These are phyloP conservation scores for Sycon ciliatum DNA, from an alignment of 37 sponge, comb jelly and placozoan species.

Conservation along the genomic window DNA sequence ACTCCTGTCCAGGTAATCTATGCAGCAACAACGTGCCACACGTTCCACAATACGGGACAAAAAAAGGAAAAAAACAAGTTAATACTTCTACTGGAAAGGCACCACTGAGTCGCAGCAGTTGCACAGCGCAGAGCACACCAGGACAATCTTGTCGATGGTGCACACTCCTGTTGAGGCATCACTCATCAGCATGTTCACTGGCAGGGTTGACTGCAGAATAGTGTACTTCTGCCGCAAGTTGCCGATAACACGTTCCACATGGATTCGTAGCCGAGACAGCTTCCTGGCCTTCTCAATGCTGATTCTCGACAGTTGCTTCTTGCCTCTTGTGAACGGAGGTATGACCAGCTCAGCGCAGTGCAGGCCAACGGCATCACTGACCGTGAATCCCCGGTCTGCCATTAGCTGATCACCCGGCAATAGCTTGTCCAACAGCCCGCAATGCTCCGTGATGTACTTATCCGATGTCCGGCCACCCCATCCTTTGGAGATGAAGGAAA, in stretches of 20 bases:
- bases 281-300: conserved; percentile 21
- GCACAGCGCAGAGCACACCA: conserved; percentile 10
- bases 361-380: conserved; percentile 24
- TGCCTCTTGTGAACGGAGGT: conserved; percentile 26
- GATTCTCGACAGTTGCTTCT: conserved; percentile 14
- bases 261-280: conserved; percentile 30
- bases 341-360: conserved; percentile 15
- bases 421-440: conserved; percentile 14
- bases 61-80: too few species aligned
- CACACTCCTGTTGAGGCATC: background rate
- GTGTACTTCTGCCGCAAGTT: conserved; percentile 32
- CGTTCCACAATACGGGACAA: too few species aligned
- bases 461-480: conserved; percentile 32
- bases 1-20: too few species aligned
- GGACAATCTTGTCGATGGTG: conserved; percentile 14
- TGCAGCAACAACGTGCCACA: too few species aligned
- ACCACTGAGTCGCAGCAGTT: conserved; percentile 17
- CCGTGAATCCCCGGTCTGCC: conserved; percentile 34
- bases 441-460: conserved; percentile 32
- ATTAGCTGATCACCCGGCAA: conserved; percentile 31
- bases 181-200: conserved; percentile 9
- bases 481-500: conserved; percentile 29
- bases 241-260: conserved; percentile 35
- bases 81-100: too few species aligned
- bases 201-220: conserved; percentile 20